Evolutionary conservation across 2,113 vertebrate genomes (phyloP).

Genomic region (Melanerpes formicivorus): DNA sequence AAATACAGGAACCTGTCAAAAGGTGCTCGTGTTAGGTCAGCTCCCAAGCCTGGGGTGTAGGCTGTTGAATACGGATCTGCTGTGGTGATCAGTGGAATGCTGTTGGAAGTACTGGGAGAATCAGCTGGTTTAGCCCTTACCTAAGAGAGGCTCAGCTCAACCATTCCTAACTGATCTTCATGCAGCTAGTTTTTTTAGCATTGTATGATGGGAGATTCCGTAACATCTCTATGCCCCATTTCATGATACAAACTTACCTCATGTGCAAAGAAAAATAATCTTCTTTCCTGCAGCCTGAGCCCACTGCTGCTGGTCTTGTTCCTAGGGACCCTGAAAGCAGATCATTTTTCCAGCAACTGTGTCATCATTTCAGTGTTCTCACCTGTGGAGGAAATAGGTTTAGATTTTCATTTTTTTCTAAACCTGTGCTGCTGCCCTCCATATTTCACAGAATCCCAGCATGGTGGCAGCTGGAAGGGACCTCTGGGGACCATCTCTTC

Average conservation of each 20-base stretch:
- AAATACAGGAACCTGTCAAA: background rate
- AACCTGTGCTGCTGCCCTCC: background rate
- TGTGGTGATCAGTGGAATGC: background rate
- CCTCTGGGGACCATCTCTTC: too few relatives aligned
- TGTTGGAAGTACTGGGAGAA: background rate
- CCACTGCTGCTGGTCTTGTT: background rate
- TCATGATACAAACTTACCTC: background rate
- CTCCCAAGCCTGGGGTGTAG: background rate
- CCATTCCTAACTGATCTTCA: background rate
- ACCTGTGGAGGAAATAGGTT: background rate
- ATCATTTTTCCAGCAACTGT: background rate
- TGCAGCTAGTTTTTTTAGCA: background rate
- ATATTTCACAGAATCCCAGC: too few relatives aligned
- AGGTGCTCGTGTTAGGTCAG: background rate
- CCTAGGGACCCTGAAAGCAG: background rate
- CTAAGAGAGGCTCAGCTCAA: background rate
- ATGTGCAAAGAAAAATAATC: background rate
- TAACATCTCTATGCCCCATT: background rate
- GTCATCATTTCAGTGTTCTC: accelerated
- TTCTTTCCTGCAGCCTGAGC: background rate
- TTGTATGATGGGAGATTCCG: background rate
- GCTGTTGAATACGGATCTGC: background rate
- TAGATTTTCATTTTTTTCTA: background rate
- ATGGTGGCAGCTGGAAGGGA: too few relatives aligned
- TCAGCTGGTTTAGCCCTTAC: background rate